A percentile compares a stretch with the other conserved stretches of the same genome.
Conservation (phyloP, 2,888 invertebrate species). For the Meiosimyza decipiens region DNA sequence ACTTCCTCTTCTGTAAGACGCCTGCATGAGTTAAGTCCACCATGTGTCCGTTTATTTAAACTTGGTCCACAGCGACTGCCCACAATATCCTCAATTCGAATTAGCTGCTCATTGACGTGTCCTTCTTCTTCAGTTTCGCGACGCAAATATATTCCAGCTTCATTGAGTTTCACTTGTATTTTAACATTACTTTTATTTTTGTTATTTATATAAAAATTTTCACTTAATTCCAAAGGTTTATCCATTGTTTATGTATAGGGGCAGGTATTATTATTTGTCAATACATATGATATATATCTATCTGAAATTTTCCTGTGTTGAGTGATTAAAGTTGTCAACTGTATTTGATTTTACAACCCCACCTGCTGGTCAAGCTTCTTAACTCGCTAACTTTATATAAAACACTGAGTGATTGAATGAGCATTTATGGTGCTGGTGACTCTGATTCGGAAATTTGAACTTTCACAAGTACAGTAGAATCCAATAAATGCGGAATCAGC, state of each 20-base stretch:
- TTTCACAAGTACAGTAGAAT: background rate
- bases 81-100: slow-evolving; percentile 79
- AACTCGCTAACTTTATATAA: slow-evolving; percentile 5
- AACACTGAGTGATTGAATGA: slow-evolving; percentile 1
- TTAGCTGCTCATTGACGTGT: slow-evolving; percentile 77
- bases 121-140: slow-evolving; percentile 76
- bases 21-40: slow-evolving; percentile 75
- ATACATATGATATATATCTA: too few relatives aligned
- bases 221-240: slow-evolving; percentile 49
- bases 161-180: slow-evolving; percentile 80
- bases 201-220: slow-evolving; percentile 56
- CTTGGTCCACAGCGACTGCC: slow-evolving; percentile 76
- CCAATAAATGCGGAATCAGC: background rate
- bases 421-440: too few relatives aligned
- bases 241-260: background rate
- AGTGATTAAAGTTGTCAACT: too few relatives aligned
- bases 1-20: slow-evolving; percentile 67
- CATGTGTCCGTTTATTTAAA: slow-evolving; percentile 51
- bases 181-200: slow-evolving; percentile 84
- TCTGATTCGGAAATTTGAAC: too few relatives aligned
- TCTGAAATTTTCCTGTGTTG: too few relatives aligned
- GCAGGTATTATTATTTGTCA: too few relatives aligned
- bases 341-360: too few relatives aligned
- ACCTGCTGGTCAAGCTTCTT: slow-evolving; percentile 7
- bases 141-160: slow-evolving; percentile 77